Percentiles rank a stretch among this genome's conserved stretches.
These are phyloP conservation scores for Acleris literana DNA, from an alignment of 2,888 invertebrate species.

Conservation along the genomic window DNA sequence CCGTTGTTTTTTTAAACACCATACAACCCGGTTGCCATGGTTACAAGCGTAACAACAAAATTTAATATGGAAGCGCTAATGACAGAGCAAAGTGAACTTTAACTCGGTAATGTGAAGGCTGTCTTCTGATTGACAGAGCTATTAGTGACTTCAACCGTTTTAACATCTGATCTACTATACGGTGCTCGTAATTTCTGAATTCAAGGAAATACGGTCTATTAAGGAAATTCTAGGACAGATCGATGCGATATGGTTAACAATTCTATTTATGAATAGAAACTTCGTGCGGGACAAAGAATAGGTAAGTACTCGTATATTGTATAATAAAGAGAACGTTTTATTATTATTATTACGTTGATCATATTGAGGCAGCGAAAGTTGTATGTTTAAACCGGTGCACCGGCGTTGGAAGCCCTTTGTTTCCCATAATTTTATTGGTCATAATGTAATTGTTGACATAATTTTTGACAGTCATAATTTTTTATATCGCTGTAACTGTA, in stretches of 20 bases:
- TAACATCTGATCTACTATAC: not conserved
- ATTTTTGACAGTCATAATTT: too few species aligned
- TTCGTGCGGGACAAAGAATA: too few species aligned
- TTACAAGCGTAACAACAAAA: slow-evolving; percentile 41
- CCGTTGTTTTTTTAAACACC: slow-evolving; percentile 31
- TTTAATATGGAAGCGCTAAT: slow-evolving; percentile 17
- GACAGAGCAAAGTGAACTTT: slow-evolving; percentile 22
- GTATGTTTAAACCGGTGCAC: too few species aligned
- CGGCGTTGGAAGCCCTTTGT: too few species aligned
- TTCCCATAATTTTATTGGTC: too few species aligned
- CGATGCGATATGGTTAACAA: slow-evolving; percentile 9
- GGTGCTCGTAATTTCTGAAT: slow-evolving; percentile 13
- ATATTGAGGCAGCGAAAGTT: too few species aligned
- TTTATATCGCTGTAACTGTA: too few species aligned
- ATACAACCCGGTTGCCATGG: slow-evolving; percentile 38
- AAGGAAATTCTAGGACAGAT: slow-evolving; percentile 13
- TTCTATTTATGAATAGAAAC: slow-evolving; percentile 13
- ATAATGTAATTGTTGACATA: too few species aligned
- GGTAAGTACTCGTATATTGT: too few species aligned
- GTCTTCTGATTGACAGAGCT: slow-evolving; percentile 1
- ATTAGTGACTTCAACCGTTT: slow-evolving; percentile 23
- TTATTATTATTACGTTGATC: too few species aligned
- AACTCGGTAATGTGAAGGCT: slow-evolving; percentile 9
- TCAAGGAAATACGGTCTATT: slow-evolving; percentile 25
- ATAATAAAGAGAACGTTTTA: too few species aligned